These are phyloP conservation scores for Helicoverpa armigera DNA, from an alignment of 1,140 invertebrate species.

Conservation along the genomic window DNA sequence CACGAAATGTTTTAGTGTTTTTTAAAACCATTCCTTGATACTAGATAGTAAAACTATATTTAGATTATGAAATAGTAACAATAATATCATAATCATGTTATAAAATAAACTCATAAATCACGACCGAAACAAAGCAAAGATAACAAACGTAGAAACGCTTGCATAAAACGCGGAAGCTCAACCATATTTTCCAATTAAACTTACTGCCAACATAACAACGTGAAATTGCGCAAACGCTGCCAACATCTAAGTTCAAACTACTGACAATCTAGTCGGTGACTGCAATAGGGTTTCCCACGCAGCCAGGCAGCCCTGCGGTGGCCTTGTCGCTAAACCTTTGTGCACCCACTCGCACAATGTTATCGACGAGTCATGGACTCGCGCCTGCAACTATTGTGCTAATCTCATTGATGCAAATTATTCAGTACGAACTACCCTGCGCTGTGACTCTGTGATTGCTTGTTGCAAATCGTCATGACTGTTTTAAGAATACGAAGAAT, in stretches of 20 bases:
- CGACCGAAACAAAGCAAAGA: too few species aligned
- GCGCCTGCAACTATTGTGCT: constrained; percentile 56
- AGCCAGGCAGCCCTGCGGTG: constrained; percentile 56
- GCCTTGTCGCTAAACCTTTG: constrained; percentile 75
- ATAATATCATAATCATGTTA: too few species aligned
- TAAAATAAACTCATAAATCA: too few species aligned
- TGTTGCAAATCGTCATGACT: neutral
- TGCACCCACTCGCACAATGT: constrained; percentile 59
- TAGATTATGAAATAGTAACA: too few species aligned
- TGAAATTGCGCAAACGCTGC: constrained; percentile 18
- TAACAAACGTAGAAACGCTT: neutral
- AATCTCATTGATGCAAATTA: constrained; percentile 51
- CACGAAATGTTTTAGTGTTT: neutral
- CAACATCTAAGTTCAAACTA: constrained; percentile 33
- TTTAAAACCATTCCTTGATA: neutral
- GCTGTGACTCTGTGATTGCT: neutral
- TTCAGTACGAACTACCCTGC: constrained; percentile 24
- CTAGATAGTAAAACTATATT: too few species aligned
- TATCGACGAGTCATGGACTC: constrained; percentile 70
- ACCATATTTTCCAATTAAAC: constrained; percentile 20
- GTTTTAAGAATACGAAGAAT: too few species aligned
- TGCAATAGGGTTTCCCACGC: constrained; percentile 69
- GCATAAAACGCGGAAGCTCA: constrained; percentile 21
- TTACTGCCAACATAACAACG: neutral
- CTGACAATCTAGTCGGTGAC: constrained; percentile 33